Base-by-base conservation (phyloP, 2,888 invertebrate genomes). In the Syritta pipiens region DNA sequence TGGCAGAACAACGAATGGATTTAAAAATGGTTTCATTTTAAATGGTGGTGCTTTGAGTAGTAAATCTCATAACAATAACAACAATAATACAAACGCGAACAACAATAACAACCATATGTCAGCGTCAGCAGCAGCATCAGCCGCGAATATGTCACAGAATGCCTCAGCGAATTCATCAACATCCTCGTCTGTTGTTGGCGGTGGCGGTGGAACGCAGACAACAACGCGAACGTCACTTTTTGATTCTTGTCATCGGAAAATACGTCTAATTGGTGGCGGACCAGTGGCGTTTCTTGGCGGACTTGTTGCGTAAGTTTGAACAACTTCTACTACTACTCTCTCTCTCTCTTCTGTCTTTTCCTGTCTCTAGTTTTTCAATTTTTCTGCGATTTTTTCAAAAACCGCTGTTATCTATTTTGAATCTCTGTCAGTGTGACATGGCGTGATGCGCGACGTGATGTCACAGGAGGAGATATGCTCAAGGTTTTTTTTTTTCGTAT, bases 211-310 rank as follows among this genome's bases (percentile, higher is more conserved):
- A 87, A 30, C 82, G 71, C 86, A 87, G 82, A 84, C 87, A 71
- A 85, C 90, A 85, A 90, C 92, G 82, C 90, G 92, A 81, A 90
- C 91, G 81, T 93, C 93, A 82, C 90, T 93, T 46, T 92, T 93
- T 88, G 93, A 93, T 89, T 92, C 93, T 84, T 93, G 93, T 88
- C 93, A 93, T 89, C 91, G 93, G 87, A 93, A 93, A 90, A 93
- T 93, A 86, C 91, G 93, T 83, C 90, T 93, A 85, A 92, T 93
- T 86, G 92, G 93, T 84, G 92, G 92, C 77, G 92, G 91, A 65
- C 92, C 92, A 40, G 92, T 92, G 82, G 92, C 92, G 83, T 92
- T 92, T 87, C 89, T 92, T 82, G 92, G 92, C 85, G 93, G 93
- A 85, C 91, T 93, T 85, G 93, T 93, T 87, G 92, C 93, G 93